phyloP scores from a whole-genome alignment of 2,797 vertebrate genomes.

The Cryptoblepharus egeriae region DNA sequence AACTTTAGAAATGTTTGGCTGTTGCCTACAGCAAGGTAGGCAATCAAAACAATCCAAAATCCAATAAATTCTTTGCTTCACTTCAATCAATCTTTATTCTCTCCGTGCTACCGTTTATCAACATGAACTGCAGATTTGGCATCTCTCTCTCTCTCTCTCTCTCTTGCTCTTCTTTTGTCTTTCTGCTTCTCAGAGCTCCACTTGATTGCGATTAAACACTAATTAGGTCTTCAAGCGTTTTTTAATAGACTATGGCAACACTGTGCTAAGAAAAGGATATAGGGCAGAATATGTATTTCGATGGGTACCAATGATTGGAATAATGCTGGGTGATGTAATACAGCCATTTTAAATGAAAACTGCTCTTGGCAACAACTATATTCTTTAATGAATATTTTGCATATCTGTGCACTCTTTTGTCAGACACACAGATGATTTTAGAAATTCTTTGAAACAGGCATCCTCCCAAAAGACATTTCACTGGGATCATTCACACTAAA shows the following conservation, averaged over 20 bases:
- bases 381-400: conserved; percentile 24
- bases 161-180: conserved; percentile 21
- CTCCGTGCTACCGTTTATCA: conserved; percentile 28
- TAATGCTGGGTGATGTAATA: neutral
- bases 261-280: neutral
- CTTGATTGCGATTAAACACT: conserved; percentile 20
- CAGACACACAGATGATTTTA: neutral
- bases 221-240: conserved; percentile 43
- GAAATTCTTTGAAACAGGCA: neutral
- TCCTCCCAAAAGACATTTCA: neutral
- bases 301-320: conserved; percentile 5
- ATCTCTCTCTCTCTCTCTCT: neutral
- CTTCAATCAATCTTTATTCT: conserved; percentile 52
- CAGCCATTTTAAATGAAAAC: neutral
- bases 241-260: conserved; percentile 2
- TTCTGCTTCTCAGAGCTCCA: conserved; percentile 24
- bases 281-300: neutral
- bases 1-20: neutral
- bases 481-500: neutral
- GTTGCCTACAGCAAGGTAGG: neutral
- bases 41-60: conserved; percentile 48
- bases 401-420: neutral
- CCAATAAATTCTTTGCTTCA: conserved; percentile 19
- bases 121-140: conserved; percentile 10
- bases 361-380: neutral